Evolutionary conservation across 2,888 invertebrate genomes (phyloP).

Genomic region (Melieria crassipennis): DNA sequence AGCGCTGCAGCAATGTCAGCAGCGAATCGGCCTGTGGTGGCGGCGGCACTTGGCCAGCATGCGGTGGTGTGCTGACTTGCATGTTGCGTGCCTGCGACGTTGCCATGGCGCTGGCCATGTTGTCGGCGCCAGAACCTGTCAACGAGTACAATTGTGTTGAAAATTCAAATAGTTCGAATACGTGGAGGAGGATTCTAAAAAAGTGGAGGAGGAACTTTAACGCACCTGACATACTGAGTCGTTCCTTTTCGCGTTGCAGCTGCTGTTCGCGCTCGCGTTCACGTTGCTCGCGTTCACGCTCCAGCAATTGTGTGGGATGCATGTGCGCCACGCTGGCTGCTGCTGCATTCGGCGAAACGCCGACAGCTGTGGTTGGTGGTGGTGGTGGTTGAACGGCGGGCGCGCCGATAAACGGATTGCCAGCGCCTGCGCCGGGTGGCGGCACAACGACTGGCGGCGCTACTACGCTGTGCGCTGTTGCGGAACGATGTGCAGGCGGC

Average conservation of each 20-base stretch:
- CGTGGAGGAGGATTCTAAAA: too few relatives aligned
- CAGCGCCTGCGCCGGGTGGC: conserved; percentile 41
- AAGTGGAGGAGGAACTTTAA: not conserved
- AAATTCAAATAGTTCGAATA: not conserved
- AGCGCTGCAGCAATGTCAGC: conserved; percentile 84
- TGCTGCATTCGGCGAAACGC: conserved; percentile 32
- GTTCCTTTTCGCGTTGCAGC: conserved; percentile 45
- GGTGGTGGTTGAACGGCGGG: conserved; percentile 44
- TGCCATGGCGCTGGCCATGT: not conserved
- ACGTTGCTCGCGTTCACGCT: conserved; percentile 60
- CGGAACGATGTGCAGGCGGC: conserved; percentile 70
- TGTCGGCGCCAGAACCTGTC: conserved; percentile 9
- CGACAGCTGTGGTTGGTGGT: conserved; percentile 41
- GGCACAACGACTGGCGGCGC: conserved; percentile 56
- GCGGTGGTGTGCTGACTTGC: conserved; percentile 70
- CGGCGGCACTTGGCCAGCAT: conserved; percentile 81
- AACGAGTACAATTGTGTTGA: conserved; percentile 2
- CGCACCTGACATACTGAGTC: conserved; percentile 52
- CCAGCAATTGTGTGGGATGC: conserved; percentile 60
- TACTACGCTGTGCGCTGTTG: conserved; percentile 63
- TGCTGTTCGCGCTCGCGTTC: conserved; percentile 48
- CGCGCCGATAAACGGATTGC: conserved; percentile 51
- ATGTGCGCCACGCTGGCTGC: conserved; percentile 49
- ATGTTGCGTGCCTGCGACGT: conserved; percentile 47
- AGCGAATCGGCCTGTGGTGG: conserved; percentile 86